phyloP scores from a whole-genome alignment of 37 sponge, comb jelly and placozoan genomes.

The Tethya wilhelma region DNA sequence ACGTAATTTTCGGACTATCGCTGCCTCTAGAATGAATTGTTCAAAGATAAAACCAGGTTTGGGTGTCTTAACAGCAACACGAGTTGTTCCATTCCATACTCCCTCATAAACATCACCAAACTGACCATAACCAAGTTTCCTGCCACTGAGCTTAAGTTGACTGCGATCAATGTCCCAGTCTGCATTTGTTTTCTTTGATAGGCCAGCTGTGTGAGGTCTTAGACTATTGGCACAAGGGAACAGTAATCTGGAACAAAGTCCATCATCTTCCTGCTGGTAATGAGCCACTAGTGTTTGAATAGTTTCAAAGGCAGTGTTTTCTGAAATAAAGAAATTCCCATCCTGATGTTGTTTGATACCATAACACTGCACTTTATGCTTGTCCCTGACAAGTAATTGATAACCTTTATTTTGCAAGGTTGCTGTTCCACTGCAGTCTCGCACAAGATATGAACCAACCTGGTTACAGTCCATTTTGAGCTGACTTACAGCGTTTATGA shows the following conservation, averaged over 20 bases:
- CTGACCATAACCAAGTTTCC: not conserved
- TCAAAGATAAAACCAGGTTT: not conserved
- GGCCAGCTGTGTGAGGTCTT: slow-evolving; percentile 93
- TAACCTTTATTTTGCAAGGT: too few species aligned
- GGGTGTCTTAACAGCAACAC: not conserved
- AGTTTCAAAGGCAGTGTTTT: slow-evolving; percentile 74
- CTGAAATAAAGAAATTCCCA: slow-evolving; percentile 87
- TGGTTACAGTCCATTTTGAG: slow-evolving; percentile 81
- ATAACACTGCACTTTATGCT: slow-evolving; percentile 88
- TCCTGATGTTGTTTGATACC: slow-evolving; percentile 83
- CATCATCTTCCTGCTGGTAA: slow-evolving; percentile 84
- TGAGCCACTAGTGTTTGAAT: slow-evolving; percentile 80
- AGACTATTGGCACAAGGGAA: slow-evolving; percentile 76
- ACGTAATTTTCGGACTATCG: not conserved
- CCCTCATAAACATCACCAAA: not conserved
- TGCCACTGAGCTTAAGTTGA: too few species aligned
- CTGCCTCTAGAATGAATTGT: not conserved
- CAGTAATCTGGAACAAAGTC: slow-evolving; percentile 47
- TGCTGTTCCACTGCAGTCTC: slow-evolving; percentile 93
- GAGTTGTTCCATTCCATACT: not conserved
- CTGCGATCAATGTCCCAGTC: slow-evolving; percentile 93
- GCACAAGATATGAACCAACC: slow-evolving; percentile 84
- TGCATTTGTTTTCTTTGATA: slow-evolving; percentile 77
- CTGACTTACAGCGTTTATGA: slow-evolving; percentile 94
- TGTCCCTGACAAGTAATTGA: slow-evolving; percentile 87